Evolutionary conservation across 1,140 invertebrate species (phyloP), one percentile per base, ranked within the genome.

Genomic region (Drosophila paulistorum): DNA sequence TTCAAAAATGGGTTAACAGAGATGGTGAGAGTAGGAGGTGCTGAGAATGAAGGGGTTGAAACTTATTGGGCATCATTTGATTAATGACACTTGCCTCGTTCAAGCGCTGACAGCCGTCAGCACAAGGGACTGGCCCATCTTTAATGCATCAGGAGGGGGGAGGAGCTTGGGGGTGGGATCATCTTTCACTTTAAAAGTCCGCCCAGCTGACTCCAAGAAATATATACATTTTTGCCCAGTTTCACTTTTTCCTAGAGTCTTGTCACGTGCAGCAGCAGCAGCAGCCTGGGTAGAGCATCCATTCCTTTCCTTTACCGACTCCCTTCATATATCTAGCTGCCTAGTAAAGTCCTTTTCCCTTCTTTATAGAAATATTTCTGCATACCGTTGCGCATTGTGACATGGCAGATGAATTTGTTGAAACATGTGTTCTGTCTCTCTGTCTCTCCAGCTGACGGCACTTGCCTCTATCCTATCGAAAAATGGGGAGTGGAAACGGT

Each of bases 401-500:
- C 84, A 89, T 81, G 85, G 67, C 85, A 89, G 89, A 90, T 90
- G 89, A 90, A 90, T 90, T 91, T 89, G 84, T 90, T 66, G 73
- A 72, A 91, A 90, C 81, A 91, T 85, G 81, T 89, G 85, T 89
- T 89, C 69, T 39, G 57, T 35, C 73, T 33, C 60, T 20, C 17
- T 48, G 5, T 10, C 6, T 51, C 71, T 74, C 77, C 85, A 89
- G 84, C 84, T 87, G 84, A 23, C 55, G 33, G 62, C 62, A 48
- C 20, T 42, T 54, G 17, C 41, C 4, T 30, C 14, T 55, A 7
- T 30, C 30, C 30, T 7, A 30, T 30, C 6, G 6, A 5, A 37
- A 33, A 48, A 60, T 35, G 66, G 51, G 62, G 55, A 58, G 66
- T 68, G 55, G 54, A 68, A 30, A 30, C 6, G 6, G 7, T 6